Conservation (phyloP, 2,888 invertebrate species). For the Pecten maximus region DNA sequence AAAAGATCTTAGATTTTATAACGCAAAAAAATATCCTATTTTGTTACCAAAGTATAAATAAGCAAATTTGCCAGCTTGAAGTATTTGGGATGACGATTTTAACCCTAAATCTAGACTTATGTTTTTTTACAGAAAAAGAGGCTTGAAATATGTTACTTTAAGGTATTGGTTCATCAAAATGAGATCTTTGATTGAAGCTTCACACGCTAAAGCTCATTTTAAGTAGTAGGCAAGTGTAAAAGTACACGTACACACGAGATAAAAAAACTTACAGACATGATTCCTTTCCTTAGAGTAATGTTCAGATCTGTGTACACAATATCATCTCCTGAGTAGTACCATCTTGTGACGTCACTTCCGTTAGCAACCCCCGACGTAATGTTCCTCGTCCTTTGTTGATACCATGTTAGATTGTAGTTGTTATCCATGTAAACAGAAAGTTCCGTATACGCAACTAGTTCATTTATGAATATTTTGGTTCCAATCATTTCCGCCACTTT, state of each 20-base stretch:
- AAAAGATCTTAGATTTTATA: background rate
- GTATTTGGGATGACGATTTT: too few species aligned
- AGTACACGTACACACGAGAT: too few species aligned
- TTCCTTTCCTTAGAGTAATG: slow-evolving; percentile 50
- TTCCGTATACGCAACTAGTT: slow-evolving; percentile 92
- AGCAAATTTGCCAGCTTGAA: too few species aligned
- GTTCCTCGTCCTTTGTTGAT: slow-evolving; percentile 40
- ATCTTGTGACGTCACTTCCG: slow-evolving; percentile 49
- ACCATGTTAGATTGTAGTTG: slow-evolving; percentile 57
- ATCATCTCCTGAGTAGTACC: slow-evolving; percentile 41
- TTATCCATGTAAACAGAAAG: slow-evolving; percentile 60
- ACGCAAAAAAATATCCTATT: too few species aligned
- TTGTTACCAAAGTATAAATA: too few species aligned
- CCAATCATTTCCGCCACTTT: slow-evolving; percentile 92
- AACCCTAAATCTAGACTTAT: too few species aligned
- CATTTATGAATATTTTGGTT: slow-evolving; percentile 94
- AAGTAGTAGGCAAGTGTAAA: too few species aligned
- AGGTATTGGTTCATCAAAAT: too few species aligned
- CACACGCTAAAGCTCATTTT: too few species aligned
- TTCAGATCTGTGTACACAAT: slow-evolving; percentile 46
- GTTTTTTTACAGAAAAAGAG: too few species aligned
- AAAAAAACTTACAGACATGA: slow-evolving; percentile 50
- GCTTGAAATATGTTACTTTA: too few species aligned
- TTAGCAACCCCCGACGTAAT: slow-evolving; percentile 51
- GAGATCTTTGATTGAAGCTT: too few species aligned